Conservation (phyloP, 2,888 invertebrate species). For the Pardosa pseudoannulata region DNA sequence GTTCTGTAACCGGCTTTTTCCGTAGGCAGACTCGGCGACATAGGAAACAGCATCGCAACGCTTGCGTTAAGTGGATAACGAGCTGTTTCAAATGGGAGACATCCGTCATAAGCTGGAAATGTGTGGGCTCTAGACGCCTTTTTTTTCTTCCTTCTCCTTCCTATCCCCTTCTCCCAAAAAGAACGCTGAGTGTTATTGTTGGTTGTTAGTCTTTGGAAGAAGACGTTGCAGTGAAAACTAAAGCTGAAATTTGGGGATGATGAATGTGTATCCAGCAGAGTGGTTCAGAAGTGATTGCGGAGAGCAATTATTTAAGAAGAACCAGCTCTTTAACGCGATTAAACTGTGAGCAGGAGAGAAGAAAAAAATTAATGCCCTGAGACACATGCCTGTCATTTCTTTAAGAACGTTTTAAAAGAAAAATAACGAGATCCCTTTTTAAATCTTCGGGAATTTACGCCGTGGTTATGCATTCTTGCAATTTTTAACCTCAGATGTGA, state of each 20-base stretch:
- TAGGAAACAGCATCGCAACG: slow-evolving; percentile 44
- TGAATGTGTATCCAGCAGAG: neutral
- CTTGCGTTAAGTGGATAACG: slow-evolving; percentile 55
- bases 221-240: neutral
- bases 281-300: neutral
- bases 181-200: neutral
- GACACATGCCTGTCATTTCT: neutral
- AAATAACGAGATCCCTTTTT: neutral
- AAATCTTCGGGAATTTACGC: neutral
- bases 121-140: neutral
- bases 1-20: neutral
- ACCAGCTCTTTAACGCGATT: slow-evolving; percentile 5
- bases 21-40: slow-evolving; percentile 8
- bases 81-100: slow-evolving; percentile 37
- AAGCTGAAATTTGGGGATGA: neutral
- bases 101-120: slow-evolving; percentile 24
- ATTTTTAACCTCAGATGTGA: too few relatives aligned
- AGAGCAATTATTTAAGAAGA: neutral
- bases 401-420: neutral
- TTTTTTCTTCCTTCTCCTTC: neutral
- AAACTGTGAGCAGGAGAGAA: neutral
- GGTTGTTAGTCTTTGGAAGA: neutral
- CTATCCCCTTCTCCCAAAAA: neutral
- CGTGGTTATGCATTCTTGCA: too few relatives aligned
- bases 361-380: neutral